Evolutionary conservation across 2,888 invertebrate genomes (phyloP).

Genomic region (Polymixis lichenea): DNA sequence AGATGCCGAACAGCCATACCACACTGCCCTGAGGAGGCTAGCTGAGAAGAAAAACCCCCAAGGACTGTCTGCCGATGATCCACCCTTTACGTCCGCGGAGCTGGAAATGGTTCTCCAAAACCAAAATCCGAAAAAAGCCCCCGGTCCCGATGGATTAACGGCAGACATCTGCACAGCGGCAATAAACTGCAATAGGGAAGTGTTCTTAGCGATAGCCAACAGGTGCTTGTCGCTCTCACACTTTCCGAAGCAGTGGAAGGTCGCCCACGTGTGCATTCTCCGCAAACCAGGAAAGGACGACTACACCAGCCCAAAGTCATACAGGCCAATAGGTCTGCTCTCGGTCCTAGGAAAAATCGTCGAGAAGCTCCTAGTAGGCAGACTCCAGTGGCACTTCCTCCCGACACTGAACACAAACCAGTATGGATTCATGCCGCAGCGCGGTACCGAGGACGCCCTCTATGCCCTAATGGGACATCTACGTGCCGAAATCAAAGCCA

Average conservation of each 20-base stretch:
- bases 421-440: not conserved
- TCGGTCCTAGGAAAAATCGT: not conserved
- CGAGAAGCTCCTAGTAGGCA: not conserved
- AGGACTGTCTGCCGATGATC: not conserved
- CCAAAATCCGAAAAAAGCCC: slow-evolving; percentile 28
- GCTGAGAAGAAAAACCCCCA: not conserved
- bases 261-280: not conserved
- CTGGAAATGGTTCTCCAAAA: slow-evolving; percentile 15
- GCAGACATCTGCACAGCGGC: too few relatives aligned
- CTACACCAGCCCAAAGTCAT: not conserved
- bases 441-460: not conserved
- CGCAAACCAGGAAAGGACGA: not conserved
- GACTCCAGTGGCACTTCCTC: not conserved
- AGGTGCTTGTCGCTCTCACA: not conserved
- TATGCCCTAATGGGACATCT: not conserved
- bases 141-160: too few relatives aligned
- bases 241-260: not conserved
- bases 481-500: not conserved
- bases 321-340: not conserved
- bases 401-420: not conserved
- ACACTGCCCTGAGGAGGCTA: not conserved
- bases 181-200: too few relatives aligned
- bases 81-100: not conserved
- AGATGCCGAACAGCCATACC: not conserved
- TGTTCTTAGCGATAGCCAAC: slow-evolving; percentile 8